phyloP scores from a whole-genome alignment of 1,140 invertebrate genomes.

The Pseudomyrmex flavicornis region DNA sequence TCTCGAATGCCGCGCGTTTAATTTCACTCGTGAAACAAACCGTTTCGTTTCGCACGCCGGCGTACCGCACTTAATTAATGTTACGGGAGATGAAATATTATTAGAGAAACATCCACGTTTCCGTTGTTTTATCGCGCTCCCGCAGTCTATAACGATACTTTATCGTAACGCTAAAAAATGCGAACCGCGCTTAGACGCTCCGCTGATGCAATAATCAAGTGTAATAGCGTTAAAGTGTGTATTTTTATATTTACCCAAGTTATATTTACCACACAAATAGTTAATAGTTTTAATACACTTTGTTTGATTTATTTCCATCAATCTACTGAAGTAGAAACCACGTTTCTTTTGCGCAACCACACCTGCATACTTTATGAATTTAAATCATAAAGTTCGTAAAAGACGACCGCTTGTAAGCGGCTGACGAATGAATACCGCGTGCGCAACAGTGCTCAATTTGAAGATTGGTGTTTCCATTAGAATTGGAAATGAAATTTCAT shows the following conservation, averaged over 20 bases:
- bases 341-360: constrained; percentile 42
- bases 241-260: too few species aligned
- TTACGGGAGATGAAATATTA: neutral
- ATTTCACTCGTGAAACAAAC: neutral
- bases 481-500: constrained; percentile 80
- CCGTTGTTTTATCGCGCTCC: neutral
- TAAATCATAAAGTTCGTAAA: constrained; percentile 51
- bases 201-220: neutral
- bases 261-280: too few species aligned
- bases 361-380: neutral
- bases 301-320: neutral
- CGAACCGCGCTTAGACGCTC: neutral
- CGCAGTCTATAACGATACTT: neutral
- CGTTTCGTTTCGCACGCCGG: constrained; percentile 1
- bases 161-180: neutral
- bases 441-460: constrained; percentile 60
- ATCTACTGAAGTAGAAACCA: neutral
- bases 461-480: constrained; percentile 67
- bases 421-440: constrained; percentile 33
- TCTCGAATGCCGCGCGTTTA: constrained; percentile 9
- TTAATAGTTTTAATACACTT: neutral
- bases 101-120: neutral
- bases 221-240: too few species aligned
- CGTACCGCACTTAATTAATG: neutral
- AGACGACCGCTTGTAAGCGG: constrained; percentile 18